A percentile compares a stretch with the other conserved stretches of the same genome.
Conservation (phyloP, 1,140 invertebrate species). For the Chrysopa pallens region DNA sequence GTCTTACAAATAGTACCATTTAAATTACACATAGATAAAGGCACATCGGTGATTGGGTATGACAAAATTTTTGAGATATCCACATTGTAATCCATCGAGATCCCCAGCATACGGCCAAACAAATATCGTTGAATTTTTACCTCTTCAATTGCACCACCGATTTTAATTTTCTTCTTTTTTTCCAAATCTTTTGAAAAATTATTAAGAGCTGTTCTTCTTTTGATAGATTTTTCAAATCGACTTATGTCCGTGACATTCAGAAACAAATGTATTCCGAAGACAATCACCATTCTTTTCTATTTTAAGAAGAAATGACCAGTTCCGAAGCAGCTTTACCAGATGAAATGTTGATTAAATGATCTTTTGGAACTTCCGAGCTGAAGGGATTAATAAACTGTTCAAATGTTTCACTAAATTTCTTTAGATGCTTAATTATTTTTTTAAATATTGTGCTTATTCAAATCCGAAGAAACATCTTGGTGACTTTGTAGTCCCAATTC, state of each 20-base stretch:
- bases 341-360: slow-evolving; percentile 7
- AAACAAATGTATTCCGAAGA: slow-evolving; percentile 6
- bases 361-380: slow-evolving; percentile 2
- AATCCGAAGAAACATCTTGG: slow-evolving; percentile 6
- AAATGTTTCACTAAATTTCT: slow-evolving; percentile 7
- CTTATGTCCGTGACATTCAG: slow-evolving; percentile 5
- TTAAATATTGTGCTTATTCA: slow-evolving; percentile 5
- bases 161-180: slow-evolving; percentile 9
- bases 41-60: slow-evolving; percentile 12
- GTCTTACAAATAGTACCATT: slow-evolving; percentile 17
- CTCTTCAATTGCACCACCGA: slow-evolving; percentile 10
- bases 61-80: slow-evolving; percentile 10
- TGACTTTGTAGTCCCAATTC: background rate
- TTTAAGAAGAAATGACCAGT: slow-evolving; percentile 7
- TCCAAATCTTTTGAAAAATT: background rate
- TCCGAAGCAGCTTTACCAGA: slow-evolving; percentile 5
- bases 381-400: slow-evolving; percentile 9
- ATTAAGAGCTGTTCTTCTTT: background rate
- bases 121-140: slow-evolving; percentile 14
- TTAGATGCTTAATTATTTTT: slow-evolving; percentile 6
- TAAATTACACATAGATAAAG: slow-evolving; percentile 16
- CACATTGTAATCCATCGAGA: slow-evolving; percentile 10
- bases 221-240: slow-evolving; percentile 9
- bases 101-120: slow-evolving; percentile 10
- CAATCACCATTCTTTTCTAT: slow-evolving; percentile 3